Base-by-base conservation (phyloP, 2,888 invertebrate species). In the Sisyra terminalis region DNA sequence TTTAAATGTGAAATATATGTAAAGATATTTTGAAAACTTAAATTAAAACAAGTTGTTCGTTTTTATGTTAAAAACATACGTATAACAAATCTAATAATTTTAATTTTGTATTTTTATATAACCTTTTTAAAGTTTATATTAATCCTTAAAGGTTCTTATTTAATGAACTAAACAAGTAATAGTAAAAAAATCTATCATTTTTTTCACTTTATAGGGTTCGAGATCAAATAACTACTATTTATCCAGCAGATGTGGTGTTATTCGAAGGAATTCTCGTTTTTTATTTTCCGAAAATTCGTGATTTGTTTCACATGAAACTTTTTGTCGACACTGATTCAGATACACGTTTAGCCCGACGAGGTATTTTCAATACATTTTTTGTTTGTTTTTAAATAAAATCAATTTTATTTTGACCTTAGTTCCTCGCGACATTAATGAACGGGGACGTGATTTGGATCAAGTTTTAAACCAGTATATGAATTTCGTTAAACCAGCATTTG, bases 271-370 rank as follows among this genome's bases (percentile, higher is more conserved):
- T 98, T 60, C 73, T 99, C 44, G 90, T 93, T 30, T 98, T 99
- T 67, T 97, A 97, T 67, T 93, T 93, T 63, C 87, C 89, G 1
- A 86, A 89, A 59, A 84, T 98, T 47, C 69, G 96, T 41, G 85
- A 94, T 46, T 67, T 96, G 45, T 98, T 97, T 67, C 90, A 97
- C 63, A 96, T 98, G 93, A 98, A 98, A 64, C 69, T 99, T 31
- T 98, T 98, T 66, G 97, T 98, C 3, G 98, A 98, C 59, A 96
- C 96, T 0, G 97, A 98, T 66, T 94, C 98, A 0, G 98, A 98
- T 60, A 98, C 94, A 1, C 73, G 98, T 55, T 70, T 98, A 15
- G 93, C 96, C 1, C 73, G 97, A 53, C 73, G 97, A 77, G 96
- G 94, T 94, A n/a, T n/a, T n/a, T 60, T 58, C 49, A 49, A 44